Conservation (phyloP, 2,888 invertebrate species). For the Apocheima hispidaria region DNA sequence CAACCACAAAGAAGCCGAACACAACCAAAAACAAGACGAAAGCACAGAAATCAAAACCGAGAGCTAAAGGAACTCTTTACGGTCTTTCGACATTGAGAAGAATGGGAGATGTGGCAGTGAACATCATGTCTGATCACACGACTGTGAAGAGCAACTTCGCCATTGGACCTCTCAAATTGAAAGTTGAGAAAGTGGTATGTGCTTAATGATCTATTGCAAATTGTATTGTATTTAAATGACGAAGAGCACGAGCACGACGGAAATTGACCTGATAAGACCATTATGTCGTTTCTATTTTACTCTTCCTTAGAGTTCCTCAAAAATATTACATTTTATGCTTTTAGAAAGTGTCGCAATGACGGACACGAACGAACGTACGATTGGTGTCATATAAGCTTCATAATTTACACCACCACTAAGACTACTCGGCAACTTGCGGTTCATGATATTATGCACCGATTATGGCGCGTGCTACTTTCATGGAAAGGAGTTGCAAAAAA, state of each 20-base stretch:
- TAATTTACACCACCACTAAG: conserved; percentile 11
- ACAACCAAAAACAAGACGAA: conserved; percentile 72
- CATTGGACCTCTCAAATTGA: conserved; percentile 91
- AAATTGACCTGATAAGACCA: conserved; percentile 12
- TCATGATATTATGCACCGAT: conserved; percentile 23
- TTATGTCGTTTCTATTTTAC: conserved; percentile 20
- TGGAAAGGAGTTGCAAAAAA: not conserved
- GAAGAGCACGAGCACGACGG: conserved; percentile 19
- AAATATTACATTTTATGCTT: conserved; percentile 25
- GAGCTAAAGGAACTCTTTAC: conserved; percentile 92
- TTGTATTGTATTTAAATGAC: conserved; percentile 22
- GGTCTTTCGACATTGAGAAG: conserved; percentile 92
- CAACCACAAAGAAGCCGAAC: conserved; percentile 69
- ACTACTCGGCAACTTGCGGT: conserved; percentile 13
- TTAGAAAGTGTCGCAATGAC: conserved; percentile 37
- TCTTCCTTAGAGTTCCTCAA: conserved; percentile 34
- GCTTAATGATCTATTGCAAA: conserved; percentile 27
- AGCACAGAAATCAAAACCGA: conserved; percentile 84
- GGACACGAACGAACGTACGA: conserved; percentile 5
- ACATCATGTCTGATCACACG: conserved; percentile 92
- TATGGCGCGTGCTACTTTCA: conserved; percentile 26
- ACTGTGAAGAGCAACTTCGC: conserved; percentile 94
- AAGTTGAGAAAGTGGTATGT: conserved; percentile 91
- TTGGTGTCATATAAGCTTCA: conserved; percentile 8
- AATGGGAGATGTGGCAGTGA: conserved; percentile 92